Conservation (phyloP, 2,797 vertebrate genomes). For the Xenentodon cancila region DNA sequence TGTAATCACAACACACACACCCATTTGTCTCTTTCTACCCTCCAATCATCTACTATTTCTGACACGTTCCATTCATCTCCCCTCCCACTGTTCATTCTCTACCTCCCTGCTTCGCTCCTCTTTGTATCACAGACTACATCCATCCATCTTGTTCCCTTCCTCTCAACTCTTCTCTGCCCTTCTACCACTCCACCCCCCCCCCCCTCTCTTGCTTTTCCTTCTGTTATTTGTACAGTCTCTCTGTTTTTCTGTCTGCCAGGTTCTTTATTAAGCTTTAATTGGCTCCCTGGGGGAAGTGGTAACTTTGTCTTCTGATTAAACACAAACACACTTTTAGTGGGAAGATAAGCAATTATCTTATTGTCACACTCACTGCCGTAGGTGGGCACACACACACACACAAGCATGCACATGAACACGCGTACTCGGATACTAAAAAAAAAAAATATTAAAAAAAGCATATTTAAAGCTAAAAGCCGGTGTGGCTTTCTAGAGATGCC, state of each 20-base stretch:
- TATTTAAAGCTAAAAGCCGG: slow-evolving; percentile 48
- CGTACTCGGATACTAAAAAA: slow-evolving; percentile 1
- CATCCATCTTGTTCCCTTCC: slow-evolving; percentile 63
- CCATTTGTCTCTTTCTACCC: slow-evolving; percentile 59
- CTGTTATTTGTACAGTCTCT: slow-evolving; percentile 39
- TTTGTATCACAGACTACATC: slow-evolving; percentile 60
- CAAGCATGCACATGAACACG: slow-evolving; percentile 6
- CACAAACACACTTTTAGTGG: slow-evolving; percentile 58
- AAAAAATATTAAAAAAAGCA: slow-evolving; percentile 6
- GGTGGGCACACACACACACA: slow-evolving; percentile 28
- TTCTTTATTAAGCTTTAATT: slow-evolving; percentile 78
- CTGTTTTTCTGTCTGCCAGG: slow-evolving; percentile 45
- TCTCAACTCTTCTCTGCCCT: slow-evolving; percentile 54
- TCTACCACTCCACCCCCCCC: slow-evolving; percentile 36
- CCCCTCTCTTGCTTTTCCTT: slow-evolving; percentile 31
- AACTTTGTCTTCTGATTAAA: slow-evolving; percentile 74
- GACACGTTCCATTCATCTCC: slow-evolving; percentile 67
- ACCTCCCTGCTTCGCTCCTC: slow-evolving; percentile 48
- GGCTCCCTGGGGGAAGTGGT: slow-evolving; percentile 74
- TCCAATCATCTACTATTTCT: slow-evolving; percentile 70
- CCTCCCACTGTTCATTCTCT: slow-evolving; percentile 60
- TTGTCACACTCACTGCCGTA: slow-evolving; percentile 53
- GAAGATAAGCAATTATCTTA: slow-evolving; percentile 66
- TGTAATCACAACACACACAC: slow-evolving; percentile 26
- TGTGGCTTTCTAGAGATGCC: slow-evolving; percentile 38